Evolutionary conservation across 2,113 vertebrate species (phyloP).

Genomic region (Ctenodactylus gundi): DNA sequence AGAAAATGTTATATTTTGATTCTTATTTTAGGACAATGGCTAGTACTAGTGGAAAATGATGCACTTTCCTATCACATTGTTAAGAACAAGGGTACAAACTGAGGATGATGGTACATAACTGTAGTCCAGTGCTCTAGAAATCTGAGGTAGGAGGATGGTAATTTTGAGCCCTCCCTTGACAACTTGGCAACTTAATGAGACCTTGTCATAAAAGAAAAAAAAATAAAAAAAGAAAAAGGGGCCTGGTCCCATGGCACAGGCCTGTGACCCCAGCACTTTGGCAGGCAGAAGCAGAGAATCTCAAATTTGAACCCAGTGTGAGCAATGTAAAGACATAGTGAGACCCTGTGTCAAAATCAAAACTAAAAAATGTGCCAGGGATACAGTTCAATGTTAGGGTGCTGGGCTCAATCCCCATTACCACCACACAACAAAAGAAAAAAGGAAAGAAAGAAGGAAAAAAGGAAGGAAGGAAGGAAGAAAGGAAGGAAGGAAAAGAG

Average conservation of each 20-base stretch:
- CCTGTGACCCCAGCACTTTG: neutral
- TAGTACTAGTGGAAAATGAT: slow-evolving; percentile 44
- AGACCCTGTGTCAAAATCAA: neutral
- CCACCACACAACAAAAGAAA: too few species aligned
- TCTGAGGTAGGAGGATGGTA: too few species aligned
- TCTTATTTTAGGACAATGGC: slow-evolving; percentile 29
- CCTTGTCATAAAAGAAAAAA: too few species aligned
- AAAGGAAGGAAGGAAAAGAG: too few species aligned
- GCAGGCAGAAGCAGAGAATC: neutral
- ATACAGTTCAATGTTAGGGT: neutral
- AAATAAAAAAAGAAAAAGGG: too few species aligned
- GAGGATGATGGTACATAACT: too few species aligned
- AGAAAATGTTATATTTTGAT: neutral
- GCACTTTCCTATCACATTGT: slow-evolving; percentile 58
- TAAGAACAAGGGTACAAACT: slow-evolving; percentile 45
- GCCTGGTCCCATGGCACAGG: neutral
- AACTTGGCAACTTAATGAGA: too few species aligned
- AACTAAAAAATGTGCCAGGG: neutral
- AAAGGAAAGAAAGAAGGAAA: too few species aligned
- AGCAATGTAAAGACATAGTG: neutral
- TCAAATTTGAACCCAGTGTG: neutral
- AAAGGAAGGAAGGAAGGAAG: too few species aligned
- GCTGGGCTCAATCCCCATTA: neutral
- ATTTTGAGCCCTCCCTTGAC: too few species aligned
- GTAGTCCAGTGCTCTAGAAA: too few species aligned